phyloP scores from a whole-genome alignment of 37 sponge, comb jelly and placozoan species.

The Spongia lamella region DNA sequence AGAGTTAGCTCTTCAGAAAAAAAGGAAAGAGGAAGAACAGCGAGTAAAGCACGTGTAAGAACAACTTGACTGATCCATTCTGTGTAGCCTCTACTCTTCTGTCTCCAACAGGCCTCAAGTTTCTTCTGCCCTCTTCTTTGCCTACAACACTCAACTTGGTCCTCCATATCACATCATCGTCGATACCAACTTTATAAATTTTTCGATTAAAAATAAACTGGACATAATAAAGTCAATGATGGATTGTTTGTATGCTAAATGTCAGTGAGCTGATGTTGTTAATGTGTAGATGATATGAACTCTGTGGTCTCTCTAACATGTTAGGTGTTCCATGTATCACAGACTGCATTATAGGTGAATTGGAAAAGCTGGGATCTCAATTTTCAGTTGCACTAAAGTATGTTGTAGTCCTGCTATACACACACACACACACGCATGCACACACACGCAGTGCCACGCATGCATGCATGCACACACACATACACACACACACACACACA shows the following conservation, averaged over 20 bases:
- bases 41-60: conserved; percentile 80
- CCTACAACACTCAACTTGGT: conserved; percentile 94
- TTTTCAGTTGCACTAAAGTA: conserved; percentile 86
- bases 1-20: conserved; percentile 57
- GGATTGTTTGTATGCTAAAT: conserved; percentile 98
- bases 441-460: background rate
- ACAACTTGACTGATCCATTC: no score
- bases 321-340: conserved; percentile 95
- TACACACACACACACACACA: no score
- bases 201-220: conserved; percentile 96
- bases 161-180: conserved; percentile 93
- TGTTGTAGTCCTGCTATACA: background rate
- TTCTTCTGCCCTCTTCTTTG: conserved; percentile 90
- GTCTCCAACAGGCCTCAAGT: conserved; percentile 60
- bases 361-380: conserved; percentile 98
- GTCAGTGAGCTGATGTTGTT: conserved; percentile 43
- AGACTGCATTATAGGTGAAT: conserved; percentile 95
- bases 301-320: no score
- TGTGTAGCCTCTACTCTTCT: background rate
- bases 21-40: conserved; percentile 53
- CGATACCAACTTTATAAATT: conserved; percentile 98
- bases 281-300: conserved; percentile 8
- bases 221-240: conserved; percentile 92
- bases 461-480: no score
- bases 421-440: background rate